Evolutionary conservation across 2,888 invertebrate species (phyloP), one percentile per base, ranked within the genome.

Genomic region (Mylabris sibirica): DNA sequence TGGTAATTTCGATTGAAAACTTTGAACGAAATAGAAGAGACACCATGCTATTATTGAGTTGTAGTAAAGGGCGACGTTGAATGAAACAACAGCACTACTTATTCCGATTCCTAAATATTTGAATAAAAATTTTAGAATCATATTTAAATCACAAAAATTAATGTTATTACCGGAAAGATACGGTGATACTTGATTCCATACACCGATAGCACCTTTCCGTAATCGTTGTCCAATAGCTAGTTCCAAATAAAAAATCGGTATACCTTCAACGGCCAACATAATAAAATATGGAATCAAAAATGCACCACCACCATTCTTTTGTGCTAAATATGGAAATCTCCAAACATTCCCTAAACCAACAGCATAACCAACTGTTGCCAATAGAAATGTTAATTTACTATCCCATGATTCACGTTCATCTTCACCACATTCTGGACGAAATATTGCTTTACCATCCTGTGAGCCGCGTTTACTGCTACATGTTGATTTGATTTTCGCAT

Each of bases 31-130:
- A 86, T 97, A 98, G 85, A 96, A 97, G 81, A 98, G 89, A 84
- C 97, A 97, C 98, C 98, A 98, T 70, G 97, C 97, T 76, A 98
- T 97, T 78, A 98, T 98, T 70, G 97, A 97, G 86, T 98, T 98
- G 86, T 98, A 98, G 85, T 98, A 98, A 74, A 98, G 88, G 12
- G 97, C 97, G 73, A 98, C 97, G 83, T 97, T 95, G 86, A 97
- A 98, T 0, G 97, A 97, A 38, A 98, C 98, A 73, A 98, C 94
- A 1, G 97, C 97, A 66, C 96, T 96, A 81, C 97, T 96, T 76
- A 98, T 92, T 22, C 98, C 96, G 68, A 96, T 96, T 14, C 96
- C 96, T 85, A 20, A 64, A 81, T n/a, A 35, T 17, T 41, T 60
- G n/a, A 49, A 38, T 9, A 44, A 59, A 14, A 41, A 26, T 11